Evolutionary conservation across 2,113 vertebrate genomes (phyloP).

Genomic region (Dicerorhinus sumatrensis): DNA sequence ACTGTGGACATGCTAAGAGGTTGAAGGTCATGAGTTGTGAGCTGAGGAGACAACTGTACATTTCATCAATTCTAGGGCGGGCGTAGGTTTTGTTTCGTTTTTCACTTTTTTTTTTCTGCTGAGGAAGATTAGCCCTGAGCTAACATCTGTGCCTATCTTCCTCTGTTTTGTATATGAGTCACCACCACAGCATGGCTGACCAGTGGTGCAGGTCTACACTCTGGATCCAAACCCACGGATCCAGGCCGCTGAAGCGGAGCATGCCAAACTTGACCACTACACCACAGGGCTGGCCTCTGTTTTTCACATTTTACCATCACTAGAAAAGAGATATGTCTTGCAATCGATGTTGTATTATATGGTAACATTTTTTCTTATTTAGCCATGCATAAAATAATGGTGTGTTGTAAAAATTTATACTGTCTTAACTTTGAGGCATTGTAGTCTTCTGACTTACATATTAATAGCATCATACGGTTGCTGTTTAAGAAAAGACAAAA

Average conservation of each 20-base stretch:
- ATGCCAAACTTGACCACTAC: too few relatives aligned
- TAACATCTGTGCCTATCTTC: too few relatives aligned
- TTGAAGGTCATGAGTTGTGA: neutral
- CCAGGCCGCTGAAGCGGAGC: too few relatives aligned
- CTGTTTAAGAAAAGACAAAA: neutral
- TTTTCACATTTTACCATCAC: neutral
- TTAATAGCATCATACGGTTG: neutral
- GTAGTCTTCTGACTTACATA: neutral
- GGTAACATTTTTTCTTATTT: neutral
- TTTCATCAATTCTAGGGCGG: neutral
- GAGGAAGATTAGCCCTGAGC: too few relatives aligned
- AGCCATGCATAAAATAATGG: neutral
- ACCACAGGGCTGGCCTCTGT: neutral
- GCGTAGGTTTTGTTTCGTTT: neutral
- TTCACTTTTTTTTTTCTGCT: neutral
- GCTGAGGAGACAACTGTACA: neutral
- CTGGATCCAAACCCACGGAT: too few relatives aligned
- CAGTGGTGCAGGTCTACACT: too few relatives aligned
- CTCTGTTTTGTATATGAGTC: too few relatives aligned
- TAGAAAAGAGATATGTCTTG: neutral
- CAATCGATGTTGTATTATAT: neutral
- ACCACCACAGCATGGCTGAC: too few relatives aligned
- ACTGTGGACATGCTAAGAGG: neutral
- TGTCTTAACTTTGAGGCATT: neutral
- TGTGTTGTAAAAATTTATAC: neutral